Evolutionary conservation across 2,888 invertebrate species (phyloP), one percentile per base, ranked within the genome.

Genomic region (Melangyna quadrimaculata): DNA sequence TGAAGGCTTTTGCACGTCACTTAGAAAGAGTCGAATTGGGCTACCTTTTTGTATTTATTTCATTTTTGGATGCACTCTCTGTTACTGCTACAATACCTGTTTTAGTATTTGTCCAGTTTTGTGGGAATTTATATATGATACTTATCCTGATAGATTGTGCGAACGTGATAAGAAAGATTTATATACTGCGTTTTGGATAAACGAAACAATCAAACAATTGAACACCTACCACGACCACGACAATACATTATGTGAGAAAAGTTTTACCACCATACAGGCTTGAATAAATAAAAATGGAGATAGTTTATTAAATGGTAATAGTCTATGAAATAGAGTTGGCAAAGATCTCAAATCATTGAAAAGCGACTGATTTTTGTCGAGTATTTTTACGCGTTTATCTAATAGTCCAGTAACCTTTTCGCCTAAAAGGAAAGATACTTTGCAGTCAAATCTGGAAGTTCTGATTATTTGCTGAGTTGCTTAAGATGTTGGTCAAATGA

Each of bases 71-170:
- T 45, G 19, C 61, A 71, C 29, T n/a, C n/a, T n/a, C n/a, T 37
- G 55, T 27, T 14, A 22, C 24, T 14, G 17, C 37, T 27, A 27
- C 3, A 19, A 19, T 19, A 37, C 24, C n/a, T 55, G 55, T 59
- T 48, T 72, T 32, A 43, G 14, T 55, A 57, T 73, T 78, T 75
- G 69, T 8, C 48, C 71, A 45, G 65, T 45, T 67, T 71, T 61
- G 63, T 77, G 75, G 48, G 72, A 84, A 77, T 72, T 80, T 72
- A 19, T 43, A 51, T 78, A 35, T 74, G 84, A 79, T 74, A n/a
- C 7, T 2, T 24, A 55, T 55, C 67, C 67, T 84, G 79, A 73
- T 63, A 84, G 84, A 84, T 80, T 67, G 80, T 63, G 59, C 55
- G 69, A 67, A 80, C 75, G 80, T 77, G 75, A 79, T 71, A 84